These are phyloP conservation scores for Euclidia mi DNA, from an alignment of 2,888 invertebrate species.

Conservation along the genomic window DNA sequence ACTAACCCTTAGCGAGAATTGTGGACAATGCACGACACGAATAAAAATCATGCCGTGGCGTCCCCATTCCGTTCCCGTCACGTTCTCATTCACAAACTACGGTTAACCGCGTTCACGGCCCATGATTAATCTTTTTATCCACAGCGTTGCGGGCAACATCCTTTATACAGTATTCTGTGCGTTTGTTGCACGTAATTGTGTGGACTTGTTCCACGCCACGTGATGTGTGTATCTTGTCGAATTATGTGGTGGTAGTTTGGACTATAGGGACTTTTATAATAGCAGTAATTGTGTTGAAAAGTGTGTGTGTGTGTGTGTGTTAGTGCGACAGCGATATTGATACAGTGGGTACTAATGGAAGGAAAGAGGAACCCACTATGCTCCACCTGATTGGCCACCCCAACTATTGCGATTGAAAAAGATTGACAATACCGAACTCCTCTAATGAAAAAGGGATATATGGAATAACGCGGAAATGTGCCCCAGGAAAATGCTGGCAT, in stretches of 20 bases:
- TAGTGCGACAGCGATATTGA: background rate
- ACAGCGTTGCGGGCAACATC: conserved; percentile 48
- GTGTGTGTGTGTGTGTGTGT: background rate
- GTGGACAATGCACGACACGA: conserved; percentile 12
- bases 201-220: conserved; percentile 14
- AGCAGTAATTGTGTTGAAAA: background rate
- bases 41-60: conserved; percentile 20
- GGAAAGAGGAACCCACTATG: no score
- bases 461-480: no score
- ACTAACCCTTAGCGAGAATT: background rate
- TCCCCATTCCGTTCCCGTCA: conserved; percentile 1
- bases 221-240: conserved; percentile 10
- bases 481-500: no score
- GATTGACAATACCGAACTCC: no score
- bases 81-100: no score
- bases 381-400: no score
- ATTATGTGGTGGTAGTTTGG: background rate
- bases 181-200: conserved; percentile 36
- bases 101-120: conserved; percentile 53
- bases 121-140: conserved; percentile 65
- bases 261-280: background rate
- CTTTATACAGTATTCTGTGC: conserved; percentile 40
- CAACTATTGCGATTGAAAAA: no score
- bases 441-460: no score
- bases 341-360: no score